phyloP scores from a whole-genome alignment of 53 echinoderm and acorn worm species.

The Echinometra lucunter region DNA sequence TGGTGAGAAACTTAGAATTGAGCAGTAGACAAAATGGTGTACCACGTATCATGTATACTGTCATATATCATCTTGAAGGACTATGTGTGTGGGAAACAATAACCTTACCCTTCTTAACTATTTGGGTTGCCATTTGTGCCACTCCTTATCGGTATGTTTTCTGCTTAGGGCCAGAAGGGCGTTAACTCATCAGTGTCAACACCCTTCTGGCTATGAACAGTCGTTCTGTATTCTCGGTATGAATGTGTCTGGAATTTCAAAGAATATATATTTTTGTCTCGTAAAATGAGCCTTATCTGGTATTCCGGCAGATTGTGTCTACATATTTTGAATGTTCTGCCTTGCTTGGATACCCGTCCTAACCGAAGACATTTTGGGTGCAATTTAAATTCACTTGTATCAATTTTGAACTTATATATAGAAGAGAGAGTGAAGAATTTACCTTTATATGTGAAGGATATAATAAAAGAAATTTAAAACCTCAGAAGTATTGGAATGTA shows the following conservation, averaged over 20 bases:
- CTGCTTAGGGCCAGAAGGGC: too few species aligned
- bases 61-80: background rate
- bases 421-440: slow-evolving; percentile 20
- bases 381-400: slow-evolving; percentile 44
- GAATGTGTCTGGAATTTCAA: background rate
- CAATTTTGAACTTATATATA: slow-evolving; percentile 47
- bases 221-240: background rate
- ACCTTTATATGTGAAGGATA: slow-evolving; percentile 49
- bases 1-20: too few species aligned
- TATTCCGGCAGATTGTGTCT: background rate
- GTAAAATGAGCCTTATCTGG: slow-evolving; percentile 6
- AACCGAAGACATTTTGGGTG: background rate
- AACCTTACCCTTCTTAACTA: background rate
- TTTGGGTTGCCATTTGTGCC: background rate
- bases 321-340: slow-evolving; percentile 5
- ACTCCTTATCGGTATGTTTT: background rate
- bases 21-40: too few species aligned
- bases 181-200: background rate
- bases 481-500: background rate
- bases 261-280: background rate
- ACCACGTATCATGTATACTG: background rate
- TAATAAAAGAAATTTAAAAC: slow-evolving; percentile 27
- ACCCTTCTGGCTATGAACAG: background rate
- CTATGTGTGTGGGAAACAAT: background rate
- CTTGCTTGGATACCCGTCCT: slow-evolving; percentile 30